These are phyloP conservation scores for Drosophila takahashii DNA, from an alignment of 1,140 invertebrate genomes.

Conservation along the genomic window DNA sequence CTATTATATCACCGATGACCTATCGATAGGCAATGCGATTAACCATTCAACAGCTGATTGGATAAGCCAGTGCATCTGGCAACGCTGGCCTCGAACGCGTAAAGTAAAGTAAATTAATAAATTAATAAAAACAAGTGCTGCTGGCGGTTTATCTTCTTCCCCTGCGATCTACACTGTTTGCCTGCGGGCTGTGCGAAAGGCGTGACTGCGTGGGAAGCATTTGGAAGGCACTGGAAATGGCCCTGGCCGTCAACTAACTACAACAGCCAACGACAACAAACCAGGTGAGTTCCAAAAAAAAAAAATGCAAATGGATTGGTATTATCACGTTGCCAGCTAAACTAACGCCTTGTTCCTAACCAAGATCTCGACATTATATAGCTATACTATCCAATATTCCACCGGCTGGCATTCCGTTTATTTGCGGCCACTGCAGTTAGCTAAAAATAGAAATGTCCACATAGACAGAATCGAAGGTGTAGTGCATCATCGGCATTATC, in stretches of 20 bases:
- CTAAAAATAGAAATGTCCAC: slow-evolving; percentile 42
- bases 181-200: not conserved
- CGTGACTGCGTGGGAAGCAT: not conserved
- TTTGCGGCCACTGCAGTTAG: slow-evolving; percentile 19
- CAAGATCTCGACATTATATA: slow-evolving; percentile 14
- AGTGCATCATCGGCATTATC: slow-evolving; percentile 11
- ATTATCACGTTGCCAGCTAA: not conserved
- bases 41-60: not conserved
- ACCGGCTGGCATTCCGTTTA: not conserved
- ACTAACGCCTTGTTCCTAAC: slow-evolving; percentile 28
- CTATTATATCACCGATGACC: not conserved
- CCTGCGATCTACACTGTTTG: not conserved
- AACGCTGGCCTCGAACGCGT: slow-evolving; percentile 3
- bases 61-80: not conserved
- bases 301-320: not conserved
- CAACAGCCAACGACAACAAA: slow-evolving; percentile 14
- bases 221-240: slow-evolving; percentile 4
- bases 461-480: slow-evolving; percentile 5
- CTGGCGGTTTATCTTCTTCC: not conserved
- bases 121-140: slow-evolving; percentile 20
- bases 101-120: slow-evolving; percentile 26
- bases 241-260: slow-evolving; percentile 6
- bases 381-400: not conserved
- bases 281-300: slow-evolving; percentile 21
- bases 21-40: not conserved